Base-by-base conservation (phyloP, 2,113 vertebrate species). In the Gracilinanus agilis region DNA sequence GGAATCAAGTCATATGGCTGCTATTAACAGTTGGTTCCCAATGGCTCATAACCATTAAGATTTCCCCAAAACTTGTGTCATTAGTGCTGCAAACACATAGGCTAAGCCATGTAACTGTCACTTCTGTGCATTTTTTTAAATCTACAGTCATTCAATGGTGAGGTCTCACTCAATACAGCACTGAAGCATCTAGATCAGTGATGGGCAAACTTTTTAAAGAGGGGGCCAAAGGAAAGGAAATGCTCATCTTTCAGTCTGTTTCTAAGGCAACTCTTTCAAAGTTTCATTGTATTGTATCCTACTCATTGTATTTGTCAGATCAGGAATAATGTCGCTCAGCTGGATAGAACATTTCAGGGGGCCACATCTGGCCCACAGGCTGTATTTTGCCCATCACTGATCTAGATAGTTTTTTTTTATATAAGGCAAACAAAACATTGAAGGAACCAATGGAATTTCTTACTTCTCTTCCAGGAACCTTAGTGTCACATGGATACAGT, bases 401-500 rank as follows among this genome's bases (percentile, higher is more conserved):
- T n/a, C n/a, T n/a, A n/a, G n/a, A n/a, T n/a, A n/a, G n/a, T n/a
- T n/a, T n/a, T n/a, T 75, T 49, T 95, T 92, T 83, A 53, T 90
- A 2, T 61, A 53, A 5, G 83, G 3, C 12, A 55, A 34, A 54
- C 25, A 90, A 93, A 94, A 93, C 44, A n/a, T 90, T 27, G 13
- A 94, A 40, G 21, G 88, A 88, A 95, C 27, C 55, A 4, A 75
- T n/a, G 34, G 67, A n/a, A n/a, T 75, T 75, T 75, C 53, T 91
- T 93, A 93, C n/a, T 90, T 88, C 61, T 67, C 19, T 91, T 6
- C 90, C 90, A 44, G 95, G 8, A 24, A 2, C 92, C 49, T 34
- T 93, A 34, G 44, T 94, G 89, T 93, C 40, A 90, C 90, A 88
- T 55, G 61, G 90, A 16, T 89, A 94, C 3, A 88, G 19, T 92